Conservation (phyloP, 2,113 vertebrate species). For the Notechis scutatus region DNA sequence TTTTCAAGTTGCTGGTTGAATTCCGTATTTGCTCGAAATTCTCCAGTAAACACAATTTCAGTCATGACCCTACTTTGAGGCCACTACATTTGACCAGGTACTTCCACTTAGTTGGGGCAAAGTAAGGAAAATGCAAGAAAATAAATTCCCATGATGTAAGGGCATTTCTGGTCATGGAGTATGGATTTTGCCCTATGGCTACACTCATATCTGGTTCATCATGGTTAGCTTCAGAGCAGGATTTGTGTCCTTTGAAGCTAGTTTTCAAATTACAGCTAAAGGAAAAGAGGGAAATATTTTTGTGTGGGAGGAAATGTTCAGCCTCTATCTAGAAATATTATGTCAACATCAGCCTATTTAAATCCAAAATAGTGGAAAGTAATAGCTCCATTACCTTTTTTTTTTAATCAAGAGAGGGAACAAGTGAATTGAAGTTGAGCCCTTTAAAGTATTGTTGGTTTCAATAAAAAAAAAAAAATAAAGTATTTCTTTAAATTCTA, state of each 20-base stretch:
- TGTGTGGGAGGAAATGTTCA: neutral
- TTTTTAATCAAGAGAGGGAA: neutral
- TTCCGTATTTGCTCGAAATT: neutral
- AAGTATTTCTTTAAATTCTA: neutral
- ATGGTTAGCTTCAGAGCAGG: neutral
- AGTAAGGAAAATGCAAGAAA: neutral
- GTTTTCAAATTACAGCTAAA: neutral
- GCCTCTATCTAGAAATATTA: neutral
- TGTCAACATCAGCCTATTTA: neutral
- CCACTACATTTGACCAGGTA: neutral
- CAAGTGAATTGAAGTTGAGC: neutral
- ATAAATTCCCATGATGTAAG: neutral
- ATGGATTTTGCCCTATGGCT: neutral
- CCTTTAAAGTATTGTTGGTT: neutral
- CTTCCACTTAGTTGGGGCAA: neutral
- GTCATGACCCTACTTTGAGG: neutral
- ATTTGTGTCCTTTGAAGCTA: neutral
- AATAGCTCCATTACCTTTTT: neutral
- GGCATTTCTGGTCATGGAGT: neutral
- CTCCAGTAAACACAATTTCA: neutral
- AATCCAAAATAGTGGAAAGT: neutral
- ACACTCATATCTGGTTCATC: neutral
- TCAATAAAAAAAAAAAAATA: neutral
- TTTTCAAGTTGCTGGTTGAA: neutral
- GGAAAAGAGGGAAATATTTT: neutral